These are phyloP conservation scores for Galeruca laticollis DNA, from an alignment of 2,888 invertebrate genomes.

Conservation along the genomic window DNA sequence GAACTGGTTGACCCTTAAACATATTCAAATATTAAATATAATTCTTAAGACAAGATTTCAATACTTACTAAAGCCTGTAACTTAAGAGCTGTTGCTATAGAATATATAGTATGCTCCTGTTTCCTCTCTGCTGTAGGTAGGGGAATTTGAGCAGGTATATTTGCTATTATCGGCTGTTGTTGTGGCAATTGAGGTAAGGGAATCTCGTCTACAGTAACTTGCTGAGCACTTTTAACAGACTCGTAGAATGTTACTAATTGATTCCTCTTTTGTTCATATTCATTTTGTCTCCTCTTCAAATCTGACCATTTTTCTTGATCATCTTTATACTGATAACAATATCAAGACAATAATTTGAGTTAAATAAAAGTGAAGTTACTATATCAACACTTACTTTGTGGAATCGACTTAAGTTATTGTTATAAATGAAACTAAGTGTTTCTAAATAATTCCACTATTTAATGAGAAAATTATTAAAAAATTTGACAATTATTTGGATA, in stretches of 20 bases:
- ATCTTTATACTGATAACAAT: conserved; percentile 83
- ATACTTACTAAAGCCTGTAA: conserved; percentile 61
- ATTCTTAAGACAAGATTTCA: not conserved
- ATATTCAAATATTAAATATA: not conserved
- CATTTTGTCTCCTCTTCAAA: conserved; percentile 88
- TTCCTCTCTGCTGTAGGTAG: conserved; percentile 62
- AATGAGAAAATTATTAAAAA: too few species aligned
- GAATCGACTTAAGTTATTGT: too few species aligned
- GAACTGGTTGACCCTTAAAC: conserved; percentile 67
- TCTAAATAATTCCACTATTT: too few species aligned
- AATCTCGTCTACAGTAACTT: conserved; percentile 95
- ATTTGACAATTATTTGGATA: too few species aligned
- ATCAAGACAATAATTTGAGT: not conserved
- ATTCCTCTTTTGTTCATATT: conserved; percentile 90
- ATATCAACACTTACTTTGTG: too few species aligned
- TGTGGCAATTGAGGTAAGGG: conserved; percentile 84
- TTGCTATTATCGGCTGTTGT: conserved; percentile 58
- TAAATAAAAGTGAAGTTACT: too few species aligned
- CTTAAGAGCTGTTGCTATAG: conserved; percentile 65
- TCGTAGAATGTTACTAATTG: conserved; percentile 93
- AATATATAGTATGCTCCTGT: conserved; percentile 65
- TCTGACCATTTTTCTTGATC: conserved; percentile 95
- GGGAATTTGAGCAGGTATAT: conserved; percentile 59
- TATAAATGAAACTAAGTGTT: too few species aligned
- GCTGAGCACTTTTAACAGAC: conserved; percentile 94